A percentile compares a stretch with the other conserved stretches of the same genome.
Evolutionary conservation across 2,888 invertebrate genomes (phyloP).

Genomic region (Xanthorhoe designata): DNA sequence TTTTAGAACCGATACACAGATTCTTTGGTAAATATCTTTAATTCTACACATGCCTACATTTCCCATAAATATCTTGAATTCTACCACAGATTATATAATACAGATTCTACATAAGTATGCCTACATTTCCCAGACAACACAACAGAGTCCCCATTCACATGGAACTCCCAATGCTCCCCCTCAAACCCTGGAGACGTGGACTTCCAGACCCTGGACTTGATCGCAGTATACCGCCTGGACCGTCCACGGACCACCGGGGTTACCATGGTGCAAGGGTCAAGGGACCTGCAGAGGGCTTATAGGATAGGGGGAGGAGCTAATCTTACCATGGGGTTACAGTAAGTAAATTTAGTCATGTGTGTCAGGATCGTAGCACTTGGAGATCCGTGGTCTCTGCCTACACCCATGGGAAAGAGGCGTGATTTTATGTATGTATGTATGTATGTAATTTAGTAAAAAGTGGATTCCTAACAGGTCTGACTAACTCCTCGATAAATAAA

Average conservation of each 20-base stretch:
- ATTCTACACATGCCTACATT: no score
- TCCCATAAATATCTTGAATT: no score
- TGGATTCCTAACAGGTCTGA: no score
- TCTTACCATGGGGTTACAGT: slow-evolving; percentile 90
- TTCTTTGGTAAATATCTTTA: no score
- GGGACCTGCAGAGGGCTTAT: slow-evolving; percentile 92
- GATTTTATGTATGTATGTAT: no score
- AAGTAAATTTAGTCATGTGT: slow-evolving; percentile 52
- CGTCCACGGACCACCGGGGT: slow-evolving; percentile 88
- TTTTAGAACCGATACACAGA: no score
- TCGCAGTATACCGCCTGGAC: slow-evolving; percentile 91
- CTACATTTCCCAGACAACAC: slow-evolving; percentile 57
- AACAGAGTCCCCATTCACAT: slow-evolving; percentile 52
- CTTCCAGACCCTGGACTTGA: slow-evolving; percentile 92
- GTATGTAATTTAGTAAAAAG: no score
- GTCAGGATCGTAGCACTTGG: no score
- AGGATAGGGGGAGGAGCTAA: slow-evolving; percentile 90
- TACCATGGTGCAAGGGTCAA: slow-evolving; percentile 90
- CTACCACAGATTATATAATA: no score
- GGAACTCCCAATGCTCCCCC: slow-evolving; percentile 62
- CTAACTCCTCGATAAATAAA: no score
- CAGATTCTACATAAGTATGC: not conserved
- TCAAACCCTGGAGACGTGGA: slow-evolving; percentile 89
- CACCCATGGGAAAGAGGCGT: no score
- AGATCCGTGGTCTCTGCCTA: no score